Conservation (phyloP, 2,113 vertebrate species). For the Zosterops hypoxanthus region DNA sequence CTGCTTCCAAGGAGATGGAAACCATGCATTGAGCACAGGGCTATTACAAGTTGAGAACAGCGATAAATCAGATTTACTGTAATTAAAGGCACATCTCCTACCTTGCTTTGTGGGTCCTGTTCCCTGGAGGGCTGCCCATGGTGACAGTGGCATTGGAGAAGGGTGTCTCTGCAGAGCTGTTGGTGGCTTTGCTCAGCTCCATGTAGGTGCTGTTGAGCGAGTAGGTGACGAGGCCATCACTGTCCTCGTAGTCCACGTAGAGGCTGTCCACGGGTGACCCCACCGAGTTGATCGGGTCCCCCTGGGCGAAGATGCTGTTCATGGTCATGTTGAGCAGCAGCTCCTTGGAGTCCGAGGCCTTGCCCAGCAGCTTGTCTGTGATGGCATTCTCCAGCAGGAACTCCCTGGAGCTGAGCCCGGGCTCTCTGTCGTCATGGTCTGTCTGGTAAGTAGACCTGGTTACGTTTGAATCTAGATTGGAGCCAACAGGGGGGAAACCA, state of each 20-base stretch:
- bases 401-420: slow-evolving; percentile 70
- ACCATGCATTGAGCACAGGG: neutral
- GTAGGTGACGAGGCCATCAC: slow-evolving; percentile 47
- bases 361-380: slow-evolving; percentile 79
- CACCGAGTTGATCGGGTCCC: slow-evolving; percentile 67
- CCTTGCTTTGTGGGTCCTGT: slow-evolving; percentile 91
- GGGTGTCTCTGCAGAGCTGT: slow-evolving; percentile 76
- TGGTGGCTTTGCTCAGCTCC: slow-evolving; percentile 82
- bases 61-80: neutral
- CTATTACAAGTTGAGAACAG: neutral
- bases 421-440: slow-evolving; percentile 57
- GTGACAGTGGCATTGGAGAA: slow-evolving; percentile 81
- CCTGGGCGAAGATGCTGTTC: slow-evolving; percentile 84
- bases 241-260: slow-evolving; percentile 78
- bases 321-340: slow-evolving; percentile 81
- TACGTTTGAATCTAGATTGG: slow-evolving; percentile 69
- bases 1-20: neutral
- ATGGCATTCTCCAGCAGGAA: slow-evolving; percentile 84
- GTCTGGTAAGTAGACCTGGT: slow-evolving; percentile 67
- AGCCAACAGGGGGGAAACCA: slow-evolving; percentile 45
- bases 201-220: slow-evolving; percentile 81
- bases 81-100: slow-evolving; percentile 44
- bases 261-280: slow-evolving; percentile 66
- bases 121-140: slow-evolving; percentile 60
- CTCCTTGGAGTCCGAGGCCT: slow-evolving; percentile 75